A percentile compares a stretch with the other conserved stretches of the same genome.
Evolutionary conservation across 2,797 vertebrate species (phyloP).

Genomic region (Betta splendens): DNA sequence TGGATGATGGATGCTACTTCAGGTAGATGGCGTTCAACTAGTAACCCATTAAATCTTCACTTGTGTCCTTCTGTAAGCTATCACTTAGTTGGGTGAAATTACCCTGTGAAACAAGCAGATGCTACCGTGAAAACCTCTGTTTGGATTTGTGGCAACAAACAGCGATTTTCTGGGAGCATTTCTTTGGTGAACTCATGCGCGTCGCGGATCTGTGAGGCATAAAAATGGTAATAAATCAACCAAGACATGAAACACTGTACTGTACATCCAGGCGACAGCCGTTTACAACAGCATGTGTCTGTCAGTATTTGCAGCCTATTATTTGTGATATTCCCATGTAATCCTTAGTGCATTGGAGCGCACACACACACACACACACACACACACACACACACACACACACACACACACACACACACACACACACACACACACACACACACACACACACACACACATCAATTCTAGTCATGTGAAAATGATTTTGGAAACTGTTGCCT

Average conservation of each 20-base stretch:
- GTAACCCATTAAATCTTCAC: not conserved
- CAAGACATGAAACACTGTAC: conserved; percentile 15
- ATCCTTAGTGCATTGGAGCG: conserved; percentile 45
- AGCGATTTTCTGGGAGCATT: conserved; percentile 23
- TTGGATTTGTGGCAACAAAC: conserved; percentile 25
- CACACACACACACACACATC: conserved; percentile 23
- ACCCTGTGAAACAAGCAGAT: not conserved
- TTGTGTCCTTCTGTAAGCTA: not conserved
- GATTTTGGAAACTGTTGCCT: conserved; percentile 46
- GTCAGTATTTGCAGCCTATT: conserved; percentile 21
- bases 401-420: conserved; percentile 26
- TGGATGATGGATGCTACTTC: too few species aligned
- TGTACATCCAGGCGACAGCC: conserved; percentile 23
- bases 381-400: conserved; percentile 27
- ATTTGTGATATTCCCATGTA: conserved; percentile 26
- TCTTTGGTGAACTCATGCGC: conserved; percentile 16
- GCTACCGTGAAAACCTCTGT: not conserved
- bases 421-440: conserved; percentile 28
- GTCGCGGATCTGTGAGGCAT: conserved; percentile 18
- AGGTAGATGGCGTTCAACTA: not conserved
- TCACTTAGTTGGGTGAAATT: not conserved
- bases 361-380: conserved; percentile 26
- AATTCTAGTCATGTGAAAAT: conserved; percentile 56
- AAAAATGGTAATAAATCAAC: conserved; percentile 43
- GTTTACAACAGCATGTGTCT: conserved; percentile 30